Evolutionary conservation across 2,113 vertebrate species (phyloP), one percentile per base, ranked within the genome.

Genomic region (Ceyx margarethae): DNA sequence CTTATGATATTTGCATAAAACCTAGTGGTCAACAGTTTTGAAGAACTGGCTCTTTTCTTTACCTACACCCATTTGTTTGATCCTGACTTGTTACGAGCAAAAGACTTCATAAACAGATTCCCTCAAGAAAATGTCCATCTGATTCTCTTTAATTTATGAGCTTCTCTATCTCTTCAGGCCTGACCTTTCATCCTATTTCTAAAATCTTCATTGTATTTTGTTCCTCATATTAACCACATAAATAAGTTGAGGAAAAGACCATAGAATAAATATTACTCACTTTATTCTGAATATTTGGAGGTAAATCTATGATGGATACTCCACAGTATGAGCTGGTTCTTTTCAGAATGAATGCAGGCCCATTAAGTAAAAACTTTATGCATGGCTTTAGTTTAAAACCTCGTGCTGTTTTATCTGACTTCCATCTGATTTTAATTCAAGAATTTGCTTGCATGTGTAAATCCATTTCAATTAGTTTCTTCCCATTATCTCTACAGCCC

Each of bases 371-470:
- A 67, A 45, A 0, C 1, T 40, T 64, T 22, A 3, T 68, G 42
- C 29, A n/a, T 68, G 17, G 42, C 54, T 91, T 85, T 65, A 57
- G 16, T 51, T 85, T 87, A 76, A 95, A 93, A 89, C 43, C n/a
- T 66, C 28, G 6, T 81, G 42, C 60, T 28, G 29, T 91, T 91
- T 90, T 85, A 46, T 80, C 54, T 91, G 75, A 58, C 66, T 88
- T 81, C 46, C 65, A 58, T 91, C 75, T 93, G 67, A 80, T 94
- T 96, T 96, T 81, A 91, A 87, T 89, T 88, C 77, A 88, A 85
- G 81, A 78, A 81, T 92, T 83, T 86, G 54, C 62, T 75, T 90
- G 68, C 29, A 31, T 37, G 23, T 83, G 46, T 76, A 26, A 85
- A 88, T 64, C 50, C 31, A 69, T 80, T 94, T 90, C 81, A 74